Base-by-base conservation (phyloP, 2,797 vertebrate genomes). In the Anisognathus igniventris region DNA sequence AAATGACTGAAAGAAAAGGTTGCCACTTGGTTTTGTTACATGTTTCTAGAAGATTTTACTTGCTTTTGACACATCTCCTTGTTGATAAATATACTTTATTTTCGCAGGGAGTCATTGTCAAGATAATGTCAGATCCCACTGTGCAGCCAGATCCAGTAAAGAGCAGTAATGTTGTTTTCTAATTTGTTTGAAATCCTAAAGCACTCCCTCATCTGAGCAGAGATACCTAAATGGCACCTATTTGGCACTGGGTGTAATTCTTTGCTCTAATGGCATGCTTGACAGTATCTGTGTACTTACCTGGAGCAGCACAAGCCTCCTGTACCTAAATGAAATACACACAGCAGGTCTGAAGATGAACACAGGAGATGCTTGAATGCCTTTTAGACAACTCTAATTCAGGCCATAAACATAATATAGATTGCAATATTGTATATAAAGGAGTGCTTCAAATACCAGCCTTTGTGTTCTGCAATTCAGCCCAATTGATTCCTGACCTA, bases 371-470 rank as follows among this genome's bases (percentile, higher is more conserved):
- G 82, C 75, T 25, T 72, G 81, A 87, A 72, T 64, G 53, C 64
- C 66, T 94, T 91, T 78, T 51, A 91, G 70, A 90, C 54, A 78
- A 75, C 76, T n/a, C 65, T 72, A 86, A 95, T 86, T 92, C 76
- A 81, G 78, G 27, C 54, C 84, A 90, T 93, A 95, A 92, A 94
- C 77, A 65, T 72, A 88, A 90, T 65, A 72, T 18, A 85, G 86
- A 61, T 86, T 89, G 80, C 68, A 88, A 48, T 39, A 66, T 28
- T 7, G 27, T 35, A 25, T 23, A 37, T 50, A 82, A 84, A 64
- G 45, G 76, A 81, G 87, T 0, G 0, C 56, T 91, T 82, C 67
- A 66, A 89, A 67, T 11, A 79, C 48, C 56, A 73, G n/a, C 61
- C 64, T 82, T 76, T 73, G 80, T 73, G 62, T 82, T 79, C 62